Base-by-base conservation (phyloP, 2,113 vertebrate species). In the Anthoscopus minutus region DNA sequence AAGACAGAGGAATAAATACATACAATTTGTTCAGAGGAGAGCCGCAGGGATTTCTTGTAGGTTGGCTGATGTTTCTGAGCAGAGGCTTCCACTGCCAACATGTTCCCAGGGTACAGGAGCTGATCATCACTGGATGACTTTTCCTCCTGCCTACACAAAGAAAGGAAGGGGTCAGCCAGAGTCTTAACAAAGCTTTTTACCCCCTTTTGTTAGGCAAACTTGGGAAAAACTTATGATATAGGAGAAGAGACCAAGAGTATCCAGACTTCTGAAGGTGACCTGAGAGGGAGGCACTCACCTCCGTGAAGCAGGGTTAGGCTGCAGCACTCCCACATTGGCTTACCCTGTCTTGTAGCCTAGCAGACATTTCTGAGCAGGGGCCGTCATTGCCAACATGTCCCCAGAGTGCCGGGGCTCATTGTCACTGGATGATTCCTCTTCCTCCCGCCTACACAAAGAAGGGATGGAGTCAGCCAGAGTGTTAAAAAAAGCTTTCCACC, bases 1-100 rank as follows among this genome's bases (percentile, higher is more conserved):
- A 64, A 81, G 38, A 64, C 35, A 15, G 18, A 85, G 33, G 13
- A 60, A 30, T 47, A 18, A 57, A n/a, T 17, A 96, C 98, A 76
- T 97, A 99, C 99, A 0, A 99, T 99, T 97, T 99, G 99, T 35
- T 98, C 70, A 0, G 99, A 98, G 50, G 99, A 99, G 81, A 99
- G 98, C 10, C 98, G 98, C 15, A 99, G 98, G 9, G 99, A 99
- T 87, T 99, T 99, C 97, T 98, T 98, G 95, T 98, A 99, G 66
- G 92, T 76, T 35, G 95, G 89, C 13, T 74, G 72, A 74, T 91
- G 93, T 53, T 94, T 54, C 37, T 50, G 91, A 20, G 88, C 83
- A 35, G 91, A 60, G 13, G 18, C 50, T 64, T 92, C 89, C 2
- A 70, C 48, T 67, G 93, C 60, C 33, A 96, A 56, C 11, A 33